These are phyloP conservation scores for Lepilemur ruficaudatus DNA, from an alignment of 2,797 vertebrate genomes.

Conservation along the genomic window DNA sequence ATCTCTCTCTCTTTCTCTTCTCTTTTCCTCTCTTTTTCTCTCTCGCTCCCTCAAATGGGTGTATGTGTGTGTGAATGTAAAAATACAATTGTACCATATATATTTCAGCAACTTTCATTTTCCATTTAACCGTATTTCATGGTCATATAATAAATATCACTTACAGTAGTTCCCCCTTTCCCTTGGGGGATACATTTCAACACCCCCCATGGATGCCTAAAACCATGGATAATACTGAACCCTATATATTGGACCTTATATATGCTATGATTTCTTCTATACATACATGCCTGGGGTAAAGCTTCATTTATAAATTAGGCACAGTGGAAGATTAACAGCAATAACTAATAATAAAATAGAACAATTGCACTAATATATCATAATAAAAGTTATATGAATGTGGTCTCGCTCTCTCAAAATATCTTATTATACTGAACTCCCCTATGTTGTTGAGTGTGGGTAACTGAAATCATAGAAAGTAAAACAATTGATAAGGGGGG, in stretches of 20 bases:
- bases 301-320: background rate
- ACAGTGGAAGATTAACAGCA: background rate
- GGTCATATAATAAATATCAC: background rate
- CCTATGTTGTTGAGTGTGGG: background rate
- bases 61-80: background rate
- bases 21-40: background rate
- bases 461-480: background rate
- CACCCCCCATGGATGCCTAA: background rate
- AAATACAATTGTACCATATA: background rate
- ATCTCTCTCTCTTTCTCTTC: background rate
- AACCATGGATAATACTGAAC: background rate
- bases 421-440: background rate
- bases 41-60: background rate
- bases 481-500: background rate
- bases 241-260: background rate
- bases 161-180: background rate
- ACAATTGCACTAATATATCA: background rate
- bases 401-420: background rate
- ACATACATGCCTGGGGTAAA: background rate
- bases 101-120: background rate
- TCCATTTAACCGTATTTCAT: background rate
- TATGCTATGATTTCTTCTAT: background rate
- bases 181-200: background rate
- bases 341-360: background rate
- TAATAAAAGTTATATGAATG: background rate